Conservation (phyloP, 1,140 invertebrate species). For the Hyles euphorbiae region DNA sequence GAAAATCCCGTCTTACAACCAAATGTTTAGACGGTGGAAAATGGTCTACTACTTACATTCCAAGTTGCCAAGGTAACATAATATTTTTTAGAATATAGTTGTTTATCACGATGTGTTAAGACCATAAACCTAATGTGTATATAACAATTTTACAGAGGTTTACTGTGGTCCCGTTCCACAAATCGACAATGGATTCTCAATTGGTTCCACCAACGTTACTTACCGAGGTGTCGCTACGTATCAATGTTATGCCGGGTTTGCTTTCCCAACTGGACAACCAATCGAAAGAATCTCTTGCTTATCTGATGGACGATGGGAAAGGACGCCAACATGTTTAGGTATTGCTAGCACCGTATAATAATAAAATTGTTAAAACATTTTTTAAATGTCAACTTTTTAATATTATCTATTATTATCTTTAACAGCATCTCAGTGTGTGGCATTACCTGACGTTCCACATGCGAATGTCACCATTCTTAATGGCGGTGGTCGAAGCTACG, state of each 20-base stretch:
- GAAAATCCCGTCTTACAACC: slow-evolving; percentile 88
- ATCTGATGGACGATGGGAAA: slow-evolving; percentile 92
- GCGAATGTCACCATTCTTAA: slow-evolving; percentile 93
- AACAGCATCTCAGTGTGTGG: slow-evolving; percentile 93
- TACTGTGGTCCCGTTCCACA: slow-evolving; percentile 98
- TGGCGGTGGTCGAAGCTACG: slow-evolving; percentile 94
- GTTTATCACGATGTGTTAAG: neutral
- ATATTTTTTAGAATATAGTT: neutral
- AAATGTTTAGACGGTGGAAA: slow-evolving; percentile 92
- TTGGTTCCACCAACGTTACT: slow-evolving; percentile 95
- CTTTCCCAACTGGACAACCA: slow-evolving; percentile 90
- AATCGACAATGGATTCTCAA: slow-evolving; percentile 98
- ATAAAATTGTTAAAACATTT: slow-evolving; percentile 8
- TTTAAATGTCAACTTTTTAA: slow-evolving; percentile 4
- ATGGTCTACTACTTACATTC: slow-evolving; percentile 95
- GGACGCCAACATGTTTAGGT: slow-evolving; percentile 92
- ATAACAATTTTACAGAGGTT: slow-evolving; percentile 81
- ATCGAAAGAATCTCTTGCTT: slow-evolving; percentile 93
- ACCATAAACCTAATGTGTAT: neutral
- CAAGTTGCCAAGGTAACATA: slow-evolving; percentile 89
- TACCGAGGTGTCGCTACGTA: slow-evolving; percentile 95
- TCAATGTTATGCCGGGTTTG: slow-evolving; percentile 97
- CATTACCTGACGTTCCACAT: slow-evolving; percentile 90
- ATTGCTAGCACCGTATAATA: slow-evolving; percentile 27
- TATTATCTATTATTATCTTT: slow-evolving; percentile 32